phyloP scores from a whole-genome alignment of 2,113 vertebrate genomes.

The Actenoides lindsayi region DNA sequence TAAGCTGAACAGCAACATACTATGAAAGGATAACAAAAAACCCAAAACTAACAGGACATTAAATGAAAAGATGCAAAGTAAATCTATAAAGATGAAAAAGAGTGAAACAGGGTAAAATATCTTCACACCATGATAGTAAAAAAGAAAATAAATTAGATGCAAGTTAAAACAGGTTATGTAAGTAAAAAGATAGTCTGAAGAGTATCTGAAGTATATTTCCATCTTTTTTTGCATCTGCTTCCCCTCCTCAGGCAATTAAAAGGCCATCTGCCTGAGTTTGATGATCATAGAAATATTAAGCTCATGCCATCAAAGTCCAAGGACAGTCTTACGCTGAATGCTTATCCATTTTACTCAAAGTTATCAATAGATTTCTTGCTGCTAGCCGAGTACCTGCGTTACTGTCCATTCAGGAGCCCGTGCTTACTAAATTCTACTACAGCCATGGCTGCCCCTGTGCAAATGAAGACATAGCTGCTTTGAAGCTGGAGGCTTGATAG shows the following conservation, averaged over 20 bases:
- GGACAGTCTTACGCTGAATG: neutral
- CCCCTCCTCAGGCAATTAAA: neutral
- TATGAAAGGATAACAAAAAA: neutral
- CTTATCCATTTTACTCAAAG: neutral
- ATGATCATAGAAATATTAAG: neutral
- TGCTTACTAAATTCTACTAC: neutral
- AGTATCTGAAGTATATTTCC: rapidly evolving
- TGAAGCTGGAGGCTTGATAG: neutral
- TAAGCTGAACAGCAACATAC: neutral
- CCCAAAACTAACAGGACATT: neutral
- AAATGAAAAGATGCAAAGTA: neutral
- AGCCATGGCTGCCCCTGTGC: conserved; percentile 24
- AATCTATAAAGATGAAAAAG: neutral
- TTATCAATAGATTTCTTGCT: neutral
- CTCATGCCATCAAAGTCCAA: neutral
- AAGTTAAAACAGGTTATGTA: neutral
- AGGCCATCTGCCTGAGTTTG: neutral
- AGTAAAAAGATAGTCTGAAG: neutral
- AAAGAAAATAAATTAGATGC: neutral
- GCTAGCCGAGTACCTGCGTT: neutral
- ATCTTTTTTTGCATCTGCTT: neutral
- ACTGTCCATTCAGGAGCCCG: neutral
- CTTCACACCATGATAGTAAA: neutral
- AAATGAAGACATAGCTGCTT: conserved; percentile 52
- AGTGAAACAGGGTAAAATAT: neutral